These are phyloP conservation scores for Galagoides demidoff DNA, from an alignment of 2,797 vertebrate species.

Conservation along the genomic window DNA sequence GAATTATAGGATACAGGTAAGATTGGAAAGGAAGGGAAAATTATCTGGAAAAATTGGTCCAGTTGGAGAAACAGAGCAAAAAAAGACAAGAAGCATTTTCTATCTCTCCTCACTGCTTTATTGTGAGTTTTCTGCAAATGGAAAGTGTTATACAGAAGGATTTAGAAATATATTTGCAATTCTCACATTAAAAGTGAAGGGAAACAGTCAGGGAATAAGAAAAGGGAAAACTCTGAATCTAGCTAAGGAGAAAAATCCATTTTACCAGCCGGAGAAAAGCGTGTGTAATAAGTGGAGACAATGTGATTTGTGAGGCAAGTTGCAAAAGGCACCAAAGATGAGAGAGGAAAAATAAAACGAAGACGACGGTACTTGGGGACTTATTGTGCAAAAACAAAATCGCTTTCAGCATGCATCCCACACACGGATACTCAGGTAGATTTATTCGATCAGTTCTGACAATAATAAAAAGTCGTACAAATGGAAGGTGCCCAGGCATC, in stretches of 20 bases:
- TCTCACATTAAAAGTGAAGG: constrained; percentile 36
- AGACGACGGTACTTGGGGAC: constrained; percentile 6
- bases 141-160: background rate
- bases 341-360: background rate
- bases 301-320: background rate
- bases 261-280: constrained; percentile 2
- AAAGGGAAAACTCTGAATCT: background rate
- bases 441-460: background rate
- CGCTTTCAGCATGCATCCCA: background rate
- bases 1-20: constrained; percentile 49
- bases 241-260: background rate
- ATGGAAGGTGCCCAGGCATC: background rate
- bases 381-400: background rate
- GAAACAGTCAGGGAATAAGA: background rate
- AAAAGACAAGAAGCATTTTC: constrained; percentile 22
- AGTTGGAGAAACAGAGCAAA: constrained; percentile 30
- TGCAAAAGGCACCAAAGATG: background rate
- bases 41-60: constrained; percentile 60
- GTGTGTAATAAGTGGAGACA: background rate
- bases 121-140: background rate
- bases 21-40: constrained; percentile 75
- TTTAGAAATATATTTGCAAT: constrained; percentile 12
- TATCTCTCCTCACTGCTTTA: constrained; percentile 33
- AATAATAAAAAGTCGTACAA: constrained; percentile 36
- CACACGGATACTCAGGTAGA: background rate